Base-by-base conservation (phyloP, 2,888 invertebrate species). In the Lacanobia oleracea region DNA sequence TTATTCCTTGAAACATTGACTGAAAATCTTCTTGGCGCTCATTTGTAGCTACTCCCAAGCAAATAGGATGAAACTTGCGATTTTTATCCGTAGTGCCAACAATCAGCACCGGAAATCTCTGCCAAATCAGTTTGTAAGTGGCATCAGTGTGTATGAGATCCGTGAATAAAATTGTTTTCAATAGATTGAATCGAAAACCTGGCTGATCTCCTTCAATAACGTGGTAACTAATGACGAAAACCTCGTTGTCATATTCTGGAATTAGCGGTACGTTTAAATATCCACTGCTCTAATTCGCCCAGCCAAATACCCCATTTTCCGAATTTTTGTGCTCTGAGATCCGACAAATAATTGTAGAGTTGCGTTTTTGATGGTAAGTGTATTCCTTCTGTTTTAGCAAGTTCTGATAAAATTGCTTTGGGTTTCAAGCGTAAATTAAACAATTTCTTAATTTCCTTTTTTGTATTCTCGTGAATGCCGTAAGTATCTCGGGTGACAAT, bases 281-380 rank as follows among this genome's bases (percentile, higher is more conserved):
- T 71, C 77, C 72, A 78, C 62, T 71, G 50, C 60, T 75, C 75
- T 68, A 75, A 72, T 69, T 78, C 78, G 59, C 78, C 75, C 60
- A 78, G 61, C 56, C 61, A 60, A 72, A 78, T 78, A 54, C 51
- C 54, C 33, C 12, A 43, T 12, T 43, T 43, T 43, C 43, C 43
- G 12, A 12, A 43, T 43, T 43, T 43, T 43, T 43, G 43, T 43
- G 43, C 43, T 43, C 40, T 40, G 40, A 8, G 40, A 40, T 40
- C 43, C 43, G 12, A 43, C 43, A 43, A 12, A 43, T 43, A 43
- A 43, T 43, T 43, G 43, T 43, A 43, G 43, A 43, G 43, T 43
- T 43, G 43, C 43, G 12, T 43, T 43, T 43, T 43, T 12, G 43
- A 12, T 43, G 43, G 43, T 43, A 43, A 43, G 12, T 43, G 43